These are phyloP conservation scores for Arizona elegans DNA, from an alignment of 2,113 vertebrate genomes.

Conservation along the genomic window DNA sequence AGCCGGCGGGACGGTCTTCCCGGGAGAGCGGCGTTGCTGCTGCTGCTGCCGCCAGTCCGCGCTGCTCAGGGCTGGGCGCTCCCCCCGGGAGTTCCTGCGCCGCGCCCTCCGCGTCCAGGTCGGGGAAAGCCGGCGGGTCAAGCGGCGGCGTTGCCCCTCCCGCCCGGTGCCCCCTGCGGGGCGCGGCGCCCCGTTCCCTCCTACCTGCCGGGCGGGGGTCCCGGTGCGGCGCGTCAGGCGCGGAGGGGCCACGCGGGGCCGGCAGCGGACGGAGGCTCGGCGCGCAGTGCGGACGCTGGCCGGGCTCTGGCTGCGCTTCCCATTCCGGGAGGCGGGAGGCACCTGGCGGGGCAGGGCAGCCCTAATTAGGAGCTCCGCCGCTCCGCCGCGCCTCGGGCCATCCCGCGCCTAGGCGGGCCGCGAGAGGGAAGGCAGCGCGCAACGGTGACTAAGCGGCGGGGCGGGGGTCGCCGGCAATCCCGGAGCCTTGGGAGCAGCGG, in stretches of 20 bases:
- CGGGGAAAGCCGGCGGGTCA: not conserved
- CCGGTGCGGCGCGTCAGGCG: not conserved
- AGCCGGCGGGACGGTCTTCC: not conserved
- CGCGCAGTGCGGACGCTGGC: conserved; percentile 55
- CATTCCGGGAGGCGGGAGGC: conserved; percentile 74
- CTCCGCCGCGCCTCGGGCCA: conserved; percentile 73
- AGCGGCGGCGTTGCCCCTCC: not conserved
- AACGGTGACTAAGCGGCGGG: conserved; percentile 60
- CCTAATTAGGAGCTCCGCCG: conserved; percentile 82
- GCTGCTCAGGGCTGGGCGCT: not conserved
- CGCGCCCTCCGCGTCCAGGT: not conserved
- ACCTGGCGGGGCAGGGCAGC: conserved; percentile 80
- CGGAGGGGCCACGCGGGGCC: conserved; percentile 61
- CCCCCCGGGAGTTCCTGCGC: not conserved
- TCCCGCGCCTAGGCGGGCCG: conserved; percentile 72
- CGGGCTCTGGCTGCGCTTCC: conserved; percentile 64
- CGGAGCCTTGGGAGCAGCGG: not conserved
- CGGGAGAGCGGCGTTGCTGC: not conserved
- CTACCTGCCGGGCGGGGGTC: conserved; percentile 40
- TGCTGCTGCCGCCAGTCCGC: too few species aligned
- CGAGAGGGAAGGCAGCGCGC: not conserved
- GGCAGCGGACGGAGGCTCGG: conserved; percentile 61
- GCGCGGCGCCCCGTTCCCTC: not conserved
- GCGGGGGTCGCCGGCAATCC: not conserved
- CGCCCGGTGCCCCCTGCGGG: not conserved